These are phyloP conservation scores for Anoplophora glabripennis DNA, from an alignment of 1,140 invertebrate species.

Conservation along the genomic window DNA sequence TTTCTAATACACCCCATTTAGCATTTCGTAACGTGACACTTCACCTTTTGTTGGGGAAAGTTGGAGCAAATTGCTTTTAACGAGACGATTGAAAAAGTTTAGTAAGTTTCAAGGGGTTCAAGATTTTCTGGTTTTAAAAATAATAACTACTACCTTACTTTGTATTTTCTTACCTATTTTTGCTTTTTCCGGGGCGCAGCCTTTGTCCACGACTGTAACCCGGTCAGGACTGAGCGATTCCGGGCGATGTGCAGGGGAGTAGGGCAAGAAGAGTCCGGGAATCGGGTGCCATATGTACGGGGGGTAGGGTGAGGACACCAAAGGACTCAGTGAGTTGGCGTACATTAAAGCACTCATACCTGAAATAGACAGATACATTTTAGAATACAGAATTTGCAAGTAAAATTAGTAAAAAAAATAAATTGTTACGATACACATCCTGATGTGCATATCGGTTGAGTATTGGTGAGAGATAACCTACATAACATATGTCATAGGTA, in stretches of 20 bases:
- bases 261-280: constrained; percentile 45
- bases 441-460: no score
- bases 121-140: no score
- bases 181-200: constrained; percentile 45
- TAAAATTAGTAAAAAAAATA: no score
- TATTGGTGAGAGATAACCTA: no score
- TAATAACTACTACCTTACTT: no score
- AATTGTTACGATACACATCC: no score
- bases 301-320: constrained; percentile 45
- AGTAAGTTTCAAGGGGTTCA: no score
- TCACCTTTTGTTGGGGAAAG: no score
- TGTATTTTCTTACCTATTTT: constrained; percentile 48
- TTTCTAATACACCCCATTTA: no score
- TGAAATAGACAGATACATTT: constrained; percentile 27
- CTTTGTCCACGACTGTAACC: constrained; percentile 39
- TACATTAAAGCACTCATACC: constrained; percentile 50
- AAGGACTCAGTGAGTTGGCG: constrained; percentile 45
- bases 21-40: no score
- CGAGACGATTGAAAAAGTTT: background rate
- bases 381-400: background rate
- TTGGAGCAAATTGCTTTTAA: no score
- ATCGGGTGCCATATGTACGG: constrained; percentile 51
- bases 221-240: constrained; percentile 48
- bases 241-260: constrained; percentile 41
- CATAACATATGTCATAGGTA: no score